Evolutionary conservation across 2,888 invertebrate species (phyloP).

Genomic region (Keiferia lycopersicella): DNA sequence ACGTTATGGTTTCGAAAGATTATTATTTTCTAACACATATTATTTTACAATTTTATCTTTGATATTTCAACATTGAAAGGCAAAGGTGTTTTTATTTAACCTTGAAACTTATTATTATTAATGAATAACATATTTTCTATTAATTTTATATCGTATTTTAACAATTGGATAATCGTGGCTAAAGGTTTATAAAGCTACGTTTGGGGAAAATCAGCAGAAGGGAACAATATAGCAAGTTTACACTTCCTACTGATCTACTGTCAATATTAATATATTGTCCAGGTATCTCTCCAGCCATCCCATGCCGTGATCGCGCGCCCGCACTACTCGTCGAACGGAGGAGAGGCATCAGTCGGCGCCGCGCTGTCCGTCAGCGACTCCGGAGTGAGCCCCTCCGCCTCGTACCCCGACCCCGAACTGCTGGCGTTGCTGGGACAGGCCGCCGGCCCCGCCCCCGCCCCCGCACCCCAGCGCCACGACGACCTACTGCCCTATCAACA

Average conservation of each 20-base stretch:
- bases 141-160: no score
- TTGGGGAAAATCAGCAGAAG: neutral
- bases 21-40: neutral
- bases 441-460: conserved; percentile 50
- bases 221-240: no score
- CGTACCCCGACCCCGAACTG: conserved; percentile 64
- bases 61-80: neutral
- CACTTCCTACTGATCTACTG: no score
- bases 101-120: no score
- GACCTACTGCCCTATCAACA: conserved; percentile 54
- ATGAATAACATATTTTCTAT: no score
- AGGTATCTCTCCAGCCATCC: conserved; percentile 68
- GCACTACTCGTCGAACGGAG: conserved; percentile 64
- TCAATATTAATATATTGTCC: neutral
- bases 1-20: neutral
- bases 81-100: no score
- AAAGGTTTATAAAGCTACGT: no score
- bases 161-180: no score
- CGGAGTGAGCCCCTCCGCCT: conserved; percentile 48
- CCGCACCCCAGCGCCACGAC: conserved; percentile 49
- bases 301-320: conserved; percentile 73
- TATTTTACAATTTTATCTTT: neutral
- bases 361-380: conserved; percentile 71
- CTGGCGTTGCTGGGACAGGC: conserved; percentile 60
- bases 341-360: conserved; percentile 74